Evolutionary conservation across 2,888 invertebrate species (phyloP).

Genomic region (Cylindroiulus punctatus): DNA sequence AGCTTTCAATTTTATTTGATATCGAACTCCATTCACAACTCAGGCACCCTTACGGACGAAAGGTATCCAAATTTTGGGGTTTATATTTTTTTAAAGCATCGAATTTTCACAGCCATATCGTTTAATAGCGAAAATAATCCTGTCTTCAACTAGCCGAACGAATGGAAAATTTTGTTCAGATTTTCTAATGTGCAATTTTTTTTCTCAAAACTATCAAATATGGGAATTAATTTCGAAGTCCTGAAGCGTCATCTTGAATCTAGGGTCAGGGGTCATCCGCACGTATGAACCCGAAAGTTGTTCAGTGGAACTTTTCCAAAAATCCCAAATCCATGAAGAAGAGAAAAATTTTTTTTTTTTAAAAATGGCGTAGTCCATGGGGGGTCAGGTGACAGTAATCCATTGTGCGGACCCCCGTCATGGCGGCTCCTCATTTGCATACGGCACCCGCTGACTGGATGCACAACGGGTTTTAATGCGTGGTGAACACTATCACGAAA

Average conservation of each 20-base stretch:
- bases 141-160: no score
- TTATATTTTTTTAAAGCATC: background rate
- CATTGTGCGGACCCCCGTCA: background rate
- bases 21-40: background rate
- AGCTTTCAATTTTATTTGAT: background rate
- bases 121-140: no score
- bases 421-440: constrained; percentile 31
- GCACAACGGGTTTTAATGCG: constrained; percentile 13
- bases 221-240: no score
- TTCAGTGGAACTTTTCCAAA: no score
- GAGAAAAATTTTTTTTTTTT: background rate
- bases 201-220: no score
- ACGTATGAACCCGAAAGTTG: no score
- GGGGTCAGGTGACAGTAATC: constrained; percentile 31
- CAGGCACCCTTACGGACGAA: background rate
- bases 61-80: background rate
- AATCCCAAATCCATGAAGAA: no score
- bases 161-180: no score
- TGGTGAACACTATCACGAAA: constrained; percentile 1
- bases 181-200: no score
- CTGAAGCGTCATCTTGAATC: no score
- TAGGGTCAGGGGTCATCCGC: no score
- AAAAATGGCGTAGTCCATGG: background rate
- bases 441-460: constrained; percentile 37
- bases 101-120: background rate